Conservation (phyloP, 2,888 invertebrate species). For the Agrilus biguttatus region DNA sequence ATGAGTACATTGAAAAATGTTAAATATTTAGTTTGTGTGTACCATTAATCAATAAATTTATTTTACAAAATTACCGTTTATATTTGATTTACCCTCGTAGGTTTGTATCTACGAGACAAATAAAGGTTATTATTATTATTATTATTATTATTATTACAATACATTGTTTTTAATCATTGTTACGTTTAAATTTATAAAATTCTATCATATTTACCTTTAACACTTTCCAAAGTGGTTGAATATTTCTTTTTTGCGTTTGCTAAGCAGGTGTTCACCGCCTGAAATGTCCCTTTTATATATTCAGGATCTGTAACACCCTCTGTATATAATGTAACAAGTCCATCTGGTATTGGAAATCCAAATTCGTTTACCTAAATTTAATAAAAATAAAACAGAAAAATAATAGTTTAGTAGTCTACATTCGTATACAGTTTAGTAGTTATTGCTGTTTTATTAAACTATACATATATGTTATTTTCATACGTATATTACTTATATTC, state of each 20-base stretch:
- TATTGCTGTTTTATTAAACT: too few species aligned
- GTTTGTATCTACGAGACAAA: too few species aligned
- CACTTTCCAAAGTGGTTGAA: conserved; percentile 17
- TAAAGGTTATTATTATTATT: too few species aligned
- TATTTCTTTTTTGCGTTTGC: conserved; percentile 36
- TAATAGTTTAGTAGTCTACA: background rate
- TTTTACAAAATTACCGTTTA: too few species aligned
- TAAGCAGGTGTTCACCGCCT: conserved; percentile 54
- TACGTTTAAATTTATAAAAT: background rate
- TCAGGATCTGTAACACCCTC: conserved; percentile 66
- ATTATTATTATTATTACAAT: too few species aligned
- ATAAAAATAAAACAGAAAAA: conserved; percentile 7
- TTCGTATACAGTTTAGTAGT: background rate
- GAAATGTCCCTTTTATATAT: conserved; percentile 59
- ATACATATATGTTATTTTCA: too few species aligned
- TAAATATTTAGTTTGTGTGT: too few species aligned
- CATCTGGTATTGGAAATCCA: conserved; percentile 62
- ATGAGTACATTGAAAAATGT: too few species aligned
- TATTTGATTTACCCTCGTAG: too few species aligned
- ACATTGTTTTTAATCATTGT: too few species aligned
- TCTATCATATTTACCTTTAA: conserved; percentile 17
- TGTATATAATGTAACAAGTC: conserved; percentile 56
- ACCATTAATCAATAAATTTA: too few species aligned
- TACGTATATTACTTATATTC: too few species aligned
- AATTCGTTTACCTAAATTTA: conserved; percentile 46